Percentiles rank a stretch among this genome's conserved stretches.
Conservation (phyloP, 2,888 invertebrate species). For the Spisula solida region DNA sequence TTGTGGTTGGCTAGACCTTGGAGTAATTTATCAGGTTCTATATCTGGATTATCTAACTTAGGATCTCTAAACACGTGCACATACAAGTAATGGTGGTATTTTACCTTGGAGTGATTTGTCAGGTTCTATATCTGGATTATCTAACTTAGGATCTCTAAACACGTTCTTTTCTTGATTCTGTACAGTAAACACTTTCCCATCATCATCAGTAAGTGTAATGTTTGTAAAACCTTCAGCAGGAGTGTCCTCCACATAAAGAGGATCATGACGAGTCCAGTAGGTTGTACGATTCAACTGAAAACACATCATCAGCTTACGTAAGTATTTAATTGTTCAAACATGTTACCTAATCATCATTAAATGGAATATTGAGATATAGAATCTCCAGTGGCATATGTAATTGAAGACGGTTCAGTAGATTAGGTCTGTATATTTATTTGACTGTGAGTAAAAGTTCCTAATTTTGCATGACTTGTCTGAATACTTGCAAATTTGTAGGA, state of each 20-base stretch:
- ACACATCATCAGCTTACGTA: neutral
- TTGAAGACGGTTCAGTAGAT: too few relatives aligned
- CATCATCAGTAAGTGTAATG: conserved; percentile 52
- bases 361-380: neutral
- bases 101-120: neutral
- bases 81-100: neutral
- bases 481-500: too few relatives aligned
- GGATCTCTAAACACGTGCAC: conserved; percentile 64
- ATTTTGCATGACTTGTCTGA: too few relatives aligned
- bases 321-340: too few relatives aligned
- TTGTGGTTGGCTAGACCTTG: too few relatives aligned
- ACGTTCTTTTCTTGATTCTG: conserved; percentile 60
- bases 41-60: conserved; percentile 35
- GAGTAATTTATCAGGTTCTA: neutral
- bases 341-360: too few relatives aligned
- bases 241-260: conserved; percentile 41
- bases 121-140: neutral
- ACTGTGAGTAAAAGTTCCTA: too few relatives aligned
- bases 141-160: conserved; percentile 68
- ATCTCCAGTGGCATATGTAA: too few relatives aligned
- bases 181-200: conserved; percentile 56
- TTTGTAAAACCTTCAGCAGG: conserved; percentile 57
- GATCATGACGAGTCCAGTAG: conserved; percentile 69
- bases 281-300: conserved; percentile 72
- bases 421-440: too few relatives aligned